These are phyloP conservation scores for Corythaeola cristata DNA, from an alignment of 2,113 vertebrate species.

Conservation along the genomic window DNA sequence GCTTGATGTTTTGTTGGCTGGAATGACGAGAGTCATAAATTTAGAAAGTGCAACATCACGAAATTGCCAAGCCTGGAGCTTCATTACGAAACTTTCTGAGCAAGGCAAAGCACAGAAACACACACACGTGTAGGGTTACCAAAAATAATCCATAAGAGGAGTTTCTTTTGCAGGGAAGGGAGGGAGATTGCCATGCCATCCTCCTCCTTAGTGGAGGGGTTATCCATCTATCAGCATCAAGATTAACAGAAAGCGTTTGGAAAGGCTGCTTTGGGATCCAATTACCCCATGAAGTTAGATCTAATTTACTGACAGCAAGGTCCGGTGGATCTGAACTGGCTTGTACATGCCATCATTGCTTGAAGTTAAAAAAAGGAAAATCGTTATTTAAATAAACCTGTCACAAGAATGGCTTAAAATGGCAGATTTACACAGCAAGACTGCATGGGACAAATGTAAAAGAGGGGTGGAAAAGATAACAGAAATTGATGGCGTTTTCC, in stretches of 20 bases:
- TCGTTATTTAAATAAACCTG: background rate
- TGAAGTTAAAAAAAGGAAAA: background rate
- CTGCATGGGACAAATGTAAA: background rate
- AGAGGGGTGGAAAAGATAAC: background rate
- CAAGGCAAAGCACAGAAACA: background rate
- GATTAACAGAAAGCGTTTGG: background rate
- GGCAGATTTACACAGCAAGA: background rate
- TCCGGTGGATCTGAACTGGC: conserved; percentile 15
- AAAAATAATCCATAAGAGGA: background rate
- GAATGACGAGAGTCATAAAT: background rate
- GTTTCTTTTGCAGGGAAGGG: background rate
- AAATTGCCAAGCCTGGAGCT: background rate
- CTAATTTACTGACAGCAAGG: conserved; percentile 28
- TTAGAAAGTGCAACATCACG: background rate
- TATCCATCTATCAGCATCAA: background rate
- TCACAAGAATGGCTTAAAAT: background rate
- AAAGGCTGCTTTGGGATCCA: conserved; percentile 24
- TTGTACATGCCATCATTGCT: background rate
- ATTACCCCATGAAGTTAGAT: background rate
- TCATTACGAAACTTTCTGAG: background rate
- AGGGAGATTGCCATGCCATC: background rate
- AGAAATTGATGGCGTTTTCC: background rate
- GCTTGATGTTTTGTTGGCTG: background rate
- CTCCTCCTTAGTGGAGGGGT: background rate
- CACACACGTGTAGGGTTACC: background rate